Conservation (phyloP, 2,797 vertebrate species). For the Gymnothorax javanicus region DNA sequence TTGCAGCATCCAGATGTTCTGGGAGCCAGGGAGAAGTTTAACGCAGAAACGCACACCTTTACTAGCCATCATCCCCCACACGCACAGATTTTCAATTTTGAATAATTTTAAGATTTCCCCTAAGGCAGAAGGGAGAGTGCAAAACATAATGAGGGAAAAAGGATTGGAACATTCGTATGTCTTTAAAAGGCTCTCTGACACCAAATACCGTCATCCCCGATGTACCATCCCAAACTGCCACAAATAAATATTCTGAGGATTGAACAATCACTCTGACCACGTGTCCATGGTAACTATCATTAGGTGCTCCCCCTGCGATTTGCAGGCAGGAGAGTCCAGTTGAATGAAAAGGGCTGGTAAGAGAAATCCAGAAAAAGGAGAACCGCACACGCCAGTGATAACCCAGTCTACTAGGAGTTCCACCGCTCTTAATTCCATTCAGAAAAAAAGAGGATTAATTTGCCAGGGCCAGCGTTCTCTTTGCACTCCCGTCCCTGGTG, state of each 20-base stretch:
- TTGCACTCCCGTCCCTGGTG: background rate
- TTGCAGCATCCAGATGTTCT: background rate
- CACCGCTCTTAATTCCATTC: background rate
- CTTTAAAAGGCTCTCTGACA: background rate
- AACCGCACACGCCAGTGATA: background rate
- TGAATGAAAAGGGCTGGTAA: background rate
- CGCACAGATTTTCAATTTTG: background rate
- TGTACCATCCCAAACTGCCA: background rate
- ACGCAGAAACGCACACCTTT: background rate
- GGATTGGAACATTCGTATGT: background rate
- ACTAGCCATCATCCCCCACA: background rate
- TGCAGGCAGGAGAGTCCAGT: background rate
- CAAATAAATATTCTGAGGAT: background rate
- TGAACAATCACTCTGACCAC: background rate
- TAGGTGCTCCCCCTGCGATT: background rate
- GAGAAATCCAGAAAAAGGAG: background rate
- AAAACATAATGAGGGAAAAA: background rate
- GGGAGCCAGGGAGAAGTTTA: background rate
- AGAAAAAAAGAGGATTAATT: background rate
- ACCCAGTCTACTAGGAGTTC: background rate
- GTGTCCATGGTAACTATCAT: background rate
- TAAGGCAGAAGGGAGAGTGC: background rate
- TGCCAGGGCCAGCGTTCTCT: background rate
- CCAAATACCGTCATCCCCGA: background rate
- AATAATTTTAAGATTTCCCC: background rate